Conservation (phyloP, 2,888 invertebrate species). For the Acronicta aceris region DNA sequence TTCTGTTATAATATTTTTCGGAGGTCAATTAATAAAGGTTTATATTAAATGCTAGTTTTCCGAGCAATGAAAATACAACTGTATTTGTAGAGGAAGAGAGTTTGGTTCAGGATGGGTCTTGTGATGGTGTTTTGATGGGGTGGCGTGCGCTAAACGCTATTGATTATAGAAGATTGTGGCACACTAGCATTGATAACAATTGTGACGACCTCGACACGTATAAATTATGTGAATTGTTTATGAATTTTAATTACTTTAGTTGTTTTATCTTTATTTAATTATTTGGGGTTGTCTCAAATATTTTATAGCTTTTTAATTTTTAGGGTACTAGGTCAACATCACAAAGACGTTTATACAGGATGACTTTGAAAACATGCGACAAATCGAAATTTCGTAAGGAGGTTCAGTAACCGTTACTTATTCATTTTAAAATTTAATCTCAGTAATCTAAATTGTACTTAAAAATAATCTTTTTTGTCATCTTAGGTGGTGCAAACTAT, state of each 20-base stretch:
- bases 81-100: conserved; percentile 3
- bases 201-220: conserved; percentile 41
- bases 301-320: not conserved
- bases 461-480: no score
- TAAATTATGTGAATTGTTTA: conserved; percentile 50
- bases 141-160: conserved; percentile 62
- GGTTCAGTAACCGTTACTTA: no score
- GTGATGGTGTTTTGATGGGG: conserved; percentile 54
- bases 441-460: no score
- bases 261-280: conserved; percentile 22
- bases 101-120: conserved; percentile 22
- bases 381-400: no score
- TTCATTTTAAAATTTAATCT: no score
- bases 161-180: conserved; percentile 70
- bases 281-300: not conserved
- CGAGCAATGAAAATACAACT: conserved; percentile 23
- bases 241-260: conserved; percentile 42
- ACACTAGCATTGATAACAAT: conserved; percentile 70
- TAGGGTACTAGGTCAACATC: not conserved
- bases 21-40: conserved; percentile 39
- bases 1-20: not conserved
- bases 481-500: no score
- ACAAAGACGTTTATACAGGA: not conserved
- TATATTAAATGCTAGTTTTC: conserved; percentile 4
- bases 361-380: no score